Conservation (phyloP, 2,888 invertebrate genomes). For the Netelia fuscicornis region DNA sequence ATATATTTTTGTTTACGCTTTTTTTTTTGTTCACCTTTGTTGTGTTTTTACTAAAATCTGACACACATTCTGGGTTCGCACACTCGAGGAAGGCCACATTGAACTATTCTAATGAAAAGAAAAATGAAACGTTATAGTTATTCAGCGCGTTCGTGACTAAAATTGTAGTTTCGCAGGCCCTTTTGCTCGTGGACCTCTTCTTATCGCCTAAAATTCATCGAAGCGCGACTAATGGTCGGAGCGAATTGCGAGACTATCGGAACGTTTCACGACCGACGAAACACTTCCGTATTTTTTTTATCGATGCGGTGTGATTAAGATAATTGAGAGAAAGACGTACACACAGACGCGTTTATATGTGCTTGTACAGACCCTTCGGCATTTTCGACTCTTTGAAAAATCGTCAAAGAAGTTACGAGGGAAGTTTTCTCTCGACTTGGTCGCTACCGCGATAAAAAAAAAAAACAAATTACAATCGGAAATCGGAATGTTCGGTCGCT, state of each 20-base stretch:
- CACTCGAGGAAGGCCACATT: conserved; percentile 84
- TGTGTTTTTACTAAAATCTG: conserved; percentile 62
- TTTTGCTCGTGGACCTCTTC: not conserved
- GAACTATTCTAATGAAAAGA: conserved; percentile 82
- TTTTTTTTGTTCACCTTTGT: not conserved
- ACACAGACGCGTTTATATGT: not conserved
- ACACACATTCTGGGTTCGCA: conserved; percentile 77
- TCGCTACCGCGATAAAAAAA: conserved; percentile 23
- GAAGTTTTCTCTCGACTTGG: conserved; percentile 40
- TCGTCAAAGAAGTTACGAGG: conserved; percentile 40
- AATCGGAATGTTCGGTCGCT: conserved; percentile 40
- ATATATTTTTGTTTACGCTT: not conserved
- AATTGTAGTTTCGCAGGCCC: conserved; percentile 20
- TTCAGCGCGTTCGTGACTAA: conserved; percentile 77
- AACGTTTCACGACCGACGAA: conserved; percentile 37
- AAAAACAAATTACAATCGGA: conserved; percentile 6
- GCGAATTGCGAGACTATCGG: conserved; percentile 52
- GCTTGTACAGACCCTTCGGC: conserved; percentile 8
- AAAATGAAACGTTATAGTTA: conserved; percentile 64
- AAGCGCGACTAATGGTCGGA: conserved; percentile 71
- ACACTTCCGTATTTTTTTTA: conserved; percentile 22
- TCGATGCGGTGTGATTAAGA: conserved; percentile 25
- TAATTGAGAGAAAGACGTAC: conserved; percentile 15
- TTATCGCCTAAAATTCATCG: conserved; percentile 50
- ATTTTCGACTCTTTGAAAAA: conserved; percentile 30